Base-by-base conservation (phyloP, 2,113 vertebrate genomes). In the Irena cyanogastra region DNA sequence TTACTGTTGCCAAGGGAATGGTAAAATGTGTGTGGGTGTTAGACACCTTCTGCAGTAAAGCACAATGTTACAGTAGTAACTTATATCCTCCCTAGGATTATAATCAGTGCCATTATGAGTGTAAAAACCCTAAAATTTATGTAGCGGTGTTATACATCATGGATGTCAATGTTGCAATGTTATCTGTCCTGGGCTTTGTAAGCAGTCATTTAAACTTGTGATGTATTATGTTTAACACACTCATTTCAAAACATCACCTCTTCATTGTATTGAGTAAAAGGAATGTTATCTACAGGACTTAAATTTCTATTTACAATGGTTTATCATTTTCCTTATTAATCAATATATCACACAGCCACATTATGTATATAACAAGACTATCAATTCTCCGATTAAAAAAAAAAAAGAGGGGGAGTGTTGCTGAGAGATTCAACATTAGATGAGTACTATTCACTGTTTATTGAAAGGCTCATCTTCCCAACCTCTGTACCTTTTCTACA, bases 91-190 rank as follows among this genome's bases (percentile, higher is more conserved):
- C 61, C 44, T 79, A 64, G 52, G 82, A 76, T 93, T 84, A 87
- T 52, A 87, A 79, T 82, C 47, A 56, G 39, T 85, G 57, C 45
- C 26, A 82, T 87, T 91, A 75, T 76, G 33, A 84, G 13, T 49
- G 10, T 79, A 71, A 96, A 92, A 77, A 59, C 7, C 11, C 57
- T 87, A 74, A 90, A 75, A 94, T 95, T 76, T 93, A 24, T 79
- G 42, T 91, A 52, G 27, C 68, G 82, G 1, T 83, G 39, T 69
- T 76, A n/a, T 79, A 54, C 44, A 57, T 83, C 33, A 33, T 76
- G 50, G 22, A 65, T 83, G 50, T 86, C 68, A 95, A 12, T 28
- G 45, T 54, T 88, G 71, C 92, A 94, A 42, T 74, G 21, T 47
- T 92, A 28, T 33, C 89, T 42, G 15, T 90, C 21, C 37, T 72